A percentile compares a stretch with the other conserved stretches of the same genome.
These are phyloP conservation scores for Diploscapter pachys DNA, from an alignment of 1,140 invertebrate species.

Conservation along the genomic window DNA sequence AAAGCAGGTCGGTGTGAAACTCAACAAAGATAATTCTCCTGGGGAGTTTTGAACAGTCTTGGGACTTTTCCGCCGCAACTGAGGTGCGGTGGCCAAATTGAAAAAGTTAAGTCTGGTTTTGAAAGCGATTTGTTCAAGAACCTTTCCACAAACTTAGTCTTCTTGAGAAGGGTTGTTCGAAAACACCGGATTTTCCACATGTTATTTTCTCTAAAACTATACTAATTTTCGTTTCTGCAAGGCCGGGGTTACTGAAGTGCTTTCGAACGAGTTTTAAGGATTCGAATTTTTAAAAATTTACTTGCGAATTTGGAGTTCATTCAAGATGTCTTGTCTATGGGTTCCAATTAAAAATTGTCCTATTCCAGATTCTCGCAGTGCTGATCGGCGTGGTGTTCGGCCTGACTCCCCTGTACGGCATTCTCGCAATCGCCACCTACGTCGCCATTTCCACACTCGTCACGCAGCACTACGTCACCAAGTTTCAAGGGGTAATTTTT, in stretches of 20 bases:
- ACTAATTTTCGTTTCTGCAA: background rate
- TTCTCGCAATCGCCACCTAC: conserved; percentile 50
- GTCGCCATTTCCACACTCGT: conserved; percentile 44
- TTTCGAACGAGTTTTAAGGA: background rate
- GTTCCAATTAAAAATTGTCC: background rate
- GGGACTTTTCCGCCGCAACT: too few species aligned
- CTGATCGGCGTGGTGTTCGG: conserved; percentile 51
- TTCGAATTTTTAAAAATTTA: background rate
- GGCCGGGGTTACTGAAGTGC: background rate
- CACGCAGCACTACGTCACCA: conserved; percentile 50
- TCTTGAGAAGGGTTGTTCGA: background rate
- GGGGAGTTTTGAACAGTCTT: background rate
- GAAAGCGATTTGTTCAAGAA: background rate
- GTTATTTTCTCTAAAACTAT: background rate
- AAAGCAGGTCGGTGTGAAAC: conserved; percentile 31
- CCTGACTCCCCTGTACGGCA: conserved; percentile 46
- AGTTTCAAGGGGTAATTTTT: conserved; percentile 46
- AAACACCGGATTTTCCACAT: background rate
- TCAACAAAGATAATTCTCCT: background rate
- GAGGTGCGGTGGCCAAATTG: background rate
- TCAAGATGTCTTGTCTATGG: background rate
- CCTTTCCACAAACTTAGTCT: background rate
- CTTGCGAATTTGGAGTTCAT: background rate
- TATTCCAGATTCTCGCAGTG: conserved; percentile 40
- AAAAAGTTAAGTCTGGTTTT: background rate